Evolutionary conservation across 2,888 invertebrate genomes (phyloP).

Genomic region (Aporophyla lueneburgensis): DNA sequence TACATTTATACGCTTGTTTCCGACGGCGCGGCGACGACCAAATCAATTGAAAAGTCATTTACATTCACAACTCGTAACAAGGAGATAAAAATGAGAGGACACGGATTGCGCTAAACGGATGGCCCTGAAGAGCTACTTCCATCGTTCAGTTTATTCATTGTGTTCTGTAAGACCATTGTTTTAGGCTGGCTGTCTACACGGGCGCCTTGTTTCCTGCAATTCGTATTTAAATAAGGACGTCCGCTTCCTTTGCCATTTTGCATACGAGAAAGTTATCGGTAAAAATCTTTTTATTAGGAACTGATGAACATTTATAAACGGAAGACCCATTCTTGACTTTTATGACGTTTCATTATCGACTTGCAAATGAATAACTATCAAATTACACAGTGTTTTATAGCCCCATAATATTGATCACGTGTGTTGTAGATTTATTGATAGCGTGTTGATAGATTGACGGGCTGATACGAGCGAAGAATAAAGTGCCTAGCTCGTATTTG

Average conservation of each 20-base stretch:
- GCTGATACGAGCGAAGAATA: conserved; percentile 12
- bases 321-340: conserved; percentile 74
- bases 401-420: conserved; percentile 38
- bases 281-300: conserved; percentile 70
- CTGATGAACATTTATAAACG: conserved; percentile 75
- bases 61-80: conserved; percentile 51
- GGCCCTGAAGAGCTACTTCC: conserved; percentile 57
- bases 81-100: conserved; percentile 61
- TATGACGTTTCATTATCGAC: conserved; percentile 53
- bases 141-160: conserved; percentile 68
- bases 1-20: conserved; percentile 39
- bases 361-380: conserved; percentile 49
- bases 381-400: conserved; percentile 60
- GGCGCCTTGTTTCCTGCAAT: conserved; percentile 82
- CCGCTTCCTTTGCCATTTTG: conserved; percentile 86
- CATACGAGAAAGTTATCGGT: conserved; percentile 80
- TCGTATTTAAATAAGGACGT: conserved; percentile 82
- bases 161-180: conserved; percentile 77
- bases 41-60: conserved; percentile 50
- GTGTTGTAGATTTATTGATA: conserved; percentile 56
- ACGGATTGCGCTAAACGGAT: conserved; percentile 52
- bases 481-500: neutral
- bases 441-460: conserved; percentile 21
- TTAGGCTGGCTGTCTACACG: conserved; percentile 71
- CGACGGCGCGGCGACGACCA: conserved; percentile 23